Conservation (phyloP, 2,113 vertebrate species). For the Dipodomys stephensi region DNA sequence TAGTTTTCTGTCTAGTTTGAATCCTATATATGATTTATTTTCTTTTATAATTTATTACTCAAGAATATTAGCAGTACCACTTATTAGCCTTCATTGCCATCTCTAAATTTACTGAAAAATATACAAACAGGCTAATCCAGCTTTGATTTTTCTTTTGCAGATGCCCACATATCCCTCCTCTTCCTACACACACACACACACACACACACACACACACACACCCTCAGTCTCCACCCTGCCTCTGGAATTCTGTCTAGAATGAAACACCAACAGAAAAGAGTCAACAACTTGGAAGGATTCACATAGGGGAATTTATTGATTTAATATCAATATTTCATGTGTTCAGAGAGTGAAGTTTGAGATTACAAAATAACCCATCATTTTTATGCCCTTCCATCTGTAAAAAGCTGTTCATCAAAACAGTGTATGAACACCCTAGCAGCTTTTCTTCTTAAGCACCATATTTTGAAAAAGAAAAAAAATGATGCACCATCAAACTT, state of each 20-base stretch:
- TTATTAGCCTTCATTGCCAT: slow-evolving; percentile 48
- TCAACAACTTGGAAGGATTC: slow-evolving; percentile 85
- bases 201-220: not conserved
- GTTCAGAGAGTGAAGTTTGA: slow-evolving; percentile 85
- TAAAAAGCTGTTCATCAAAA: slow-evolving; percentile 87
- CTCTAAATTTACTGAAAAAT: slow-evolving; percentile 59
- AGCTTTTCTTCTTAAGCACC: slow-evolving; percentile 84
- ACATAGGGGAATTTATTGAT: slow-evolving; percentile 83
- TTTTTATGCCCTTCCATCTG: slow-evolving; percentile 90
- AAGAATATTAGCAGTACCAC: slow-evolving; percentile 74
- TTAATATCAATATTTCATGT: slow-evolving; percentile 88
- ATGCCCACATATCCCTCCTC: slow-evolving; percentile 8
- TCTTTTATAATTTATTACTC: slow-evolving; percentile 64
- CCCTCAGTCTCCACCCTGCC: not conserved
- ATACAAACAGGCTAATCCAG: slow-evolving; percentile 46
- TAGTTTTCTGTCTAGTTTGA: slow-evolving; percentile 59
- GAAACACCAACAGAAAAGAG: slow-evolving; percentile 85
- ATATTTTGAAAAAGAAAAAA: slow-evolving; percentile 80
- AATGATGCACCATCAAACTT: slow-evolving; percentile 83
- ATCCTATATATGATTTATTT: slow-evolving; percentile 70
- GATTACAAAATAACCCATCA: slow-evolving; percentile 85
- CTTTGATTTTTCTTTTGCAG: slow-evolving; percentile 76
- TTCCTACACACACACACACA: not conserved
- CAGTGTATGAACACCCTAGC: slow-evolving; percentile 83
- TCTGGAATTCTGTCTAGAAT: slow-evolving; percentile 84